Percentiles rank a stretch among this genome's conserved stretches.
Evolutionary conservation across 2,888 invertebrate species (phyloP).

Genomic region (Sphaerophoria rueppellii): DNA sequence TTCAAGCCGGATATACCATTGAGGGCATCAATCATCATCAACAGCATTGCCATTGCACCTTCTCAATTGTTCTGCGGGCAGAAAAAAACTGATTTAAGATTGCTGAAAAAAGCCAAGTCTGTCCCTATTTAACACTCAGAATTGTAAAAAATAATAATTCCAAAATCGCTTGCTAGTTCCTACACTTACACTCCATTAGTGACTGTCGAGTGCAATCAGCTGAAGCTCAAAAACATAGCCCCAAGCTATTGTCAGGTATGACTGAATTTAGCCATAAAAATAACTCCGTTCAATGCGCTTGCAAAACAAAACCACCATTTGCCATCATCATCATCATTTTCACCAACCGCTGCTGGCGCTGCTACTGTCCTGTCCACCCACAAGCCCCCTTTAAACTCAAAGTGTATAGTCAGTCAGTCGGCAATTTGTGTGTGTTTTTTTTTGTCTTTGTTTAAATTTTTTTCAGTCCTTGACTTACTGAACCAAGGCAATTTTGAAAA

Average conservation of each 20-base stretch:
- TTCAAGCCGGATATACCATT: no score
- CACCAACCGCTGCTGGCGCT: not conserved
- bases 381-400: constrained; percentile 5
- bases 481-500: constrained; percentile 40
- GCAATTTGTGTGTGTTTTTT: constrained; percentile 19
- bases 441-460: no score
- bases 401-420: constrained; percentile 19
- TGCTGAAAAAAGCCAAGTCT: no score
- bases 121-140: no score
- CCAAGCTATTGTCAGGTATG: constrained; percentile 54
- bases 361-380: not conserved
- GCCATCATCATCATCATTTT: constrained; percentile 7
- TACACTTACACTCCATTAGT: constrained; percentile 53
- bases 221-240: constrained; percentile 47
- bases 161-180: no score
- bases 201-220: constrained; percentile 48
- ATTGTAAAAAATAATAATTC: no score
- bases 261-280: constrained; percentile 41
- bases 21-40: no score
- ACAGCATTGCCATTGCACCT: no score
- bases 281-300: constrained; percentile 14
- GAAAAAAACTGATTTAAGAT: no score
- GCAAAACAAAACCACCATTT: constrained; percentile 29
- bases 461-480: constrained; percentile 39
- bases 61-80: no score